These are phyloP conservation scores for Lycophotia porphyrea DNA, from an alignment of 2,888 invertebrate genomes.

Conservation along the genomic window DNA sequence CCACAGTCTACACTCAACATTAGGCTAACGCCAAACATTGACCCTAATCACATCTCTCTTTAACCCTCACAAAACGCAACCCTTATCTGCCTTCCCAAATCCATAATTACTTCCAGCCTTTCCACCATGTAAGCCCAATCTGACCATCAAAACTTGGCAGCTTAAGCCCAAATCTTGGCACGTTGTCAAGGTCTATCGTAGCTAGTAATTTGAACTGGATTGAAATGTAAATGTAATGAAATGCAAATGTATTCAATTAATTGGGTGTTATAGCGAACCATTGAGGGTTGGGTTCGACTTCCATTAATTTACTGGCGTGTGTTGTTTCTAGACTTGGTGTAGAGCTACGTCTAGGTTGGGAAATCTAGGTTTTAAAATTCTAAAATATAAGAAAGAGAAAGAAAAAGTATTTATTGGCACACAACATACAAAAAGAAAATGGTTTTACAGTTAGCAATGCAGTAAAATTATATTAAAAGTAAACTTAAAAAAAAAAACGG, in stretches of 20 bases:
- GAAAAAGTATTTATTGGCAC: too few relatives aligned
- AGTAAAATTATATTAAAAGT: too few relatives aligned
- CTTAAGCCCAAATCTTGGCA: constrained; percentile 49
- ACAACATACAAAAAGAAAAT: too few relatives aligned
- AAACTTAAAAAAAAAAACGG: too few relatives aligned
- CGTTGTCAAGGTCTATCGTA: constrained; percentile 46
- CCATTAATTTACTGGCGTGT: constrained; percentile 55
- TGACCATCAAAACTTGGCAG: constrained; percentile 44
- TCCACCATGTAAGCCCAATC: constrained; percentile 28
- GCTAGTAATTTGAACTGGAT: constrained; percentile 72
- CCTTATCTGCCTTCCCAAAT: constrained; percentile 26
- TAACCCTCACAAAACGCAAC: constrained; percentile 33
- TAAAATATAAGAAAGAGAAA: too few relatives aligned
- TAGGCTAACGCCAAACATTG: constrained; percentile 5
- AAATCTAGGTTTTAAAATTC: not conserved
- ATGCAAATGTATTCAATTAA: constrained; percentile 81
- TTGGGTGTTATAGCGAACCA: constrained; percentile 61
- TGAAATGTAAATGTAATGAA: constrained; percentile 76
- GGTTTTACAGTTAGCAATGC: too few relatives aligned
- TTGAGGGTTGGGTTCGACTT: constrained; percentile 63
- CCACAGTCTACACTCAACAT: not conserved
- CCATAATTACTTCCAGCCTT: constrained; percentile 44
- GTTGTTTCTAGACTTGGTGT: constrained; percentile 26
- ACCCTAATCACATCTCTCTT: constrained; percentile 37
- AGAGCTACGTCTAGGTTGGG: not conserved